Evolutionary conservation across 2,113 vertebrate genomes (phyloP).

Genomic region (Conger conger): DNA sequence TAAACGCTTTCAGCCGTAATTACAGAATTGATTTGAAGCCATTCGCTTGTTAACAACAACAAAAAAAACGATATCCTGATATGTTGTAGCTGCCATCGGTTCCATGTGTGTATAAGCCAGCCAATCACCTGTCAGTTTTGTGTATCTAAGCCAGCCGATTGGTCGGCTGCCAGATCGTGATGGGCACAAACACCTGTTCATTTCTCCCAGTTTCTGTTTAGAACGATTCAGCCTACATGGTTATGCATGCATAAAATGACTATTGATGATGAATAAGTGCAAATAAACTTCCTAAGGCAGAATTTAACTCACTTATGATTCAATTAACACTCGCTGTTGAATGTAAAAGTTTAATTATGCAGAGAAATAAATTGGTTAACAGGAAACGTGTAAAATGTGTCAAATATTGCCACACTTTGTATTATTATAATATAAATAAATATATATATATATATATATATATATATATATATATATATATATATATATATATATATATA

Average conservation of each 20-base stretch:
- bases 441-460: too few relatives aligned
- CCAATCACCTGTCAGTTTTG: slow-evolving; percentile 5
- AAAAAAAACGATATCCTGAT: neutral
- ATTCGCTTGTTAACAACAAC: neutral
- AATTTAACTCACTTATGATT: neutral
- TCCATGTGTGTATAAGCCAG: neutral
- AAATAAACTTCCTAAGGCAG: neutral
- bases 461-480: too few relatives aligned
- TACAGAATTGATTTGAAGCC: neutral
- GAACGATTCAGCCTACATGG: neutral
- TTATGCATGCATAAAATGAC: neutral
- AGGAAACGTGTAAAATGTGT: too few relatives aligned
- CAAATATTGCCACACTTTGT: neutral
- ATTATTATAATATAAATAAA: too few relatives aligned
- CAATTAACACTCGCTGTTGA: neutral
- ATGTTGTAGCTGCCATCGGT: neutral
- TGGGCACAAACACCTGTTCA: neutral
- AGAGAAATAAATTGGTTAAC: too few relatives aligned
- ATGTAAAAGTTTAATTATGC: too few relatives aligned
- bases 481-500: too few relatives aligned
- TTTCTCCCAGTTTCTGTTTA: neutral
- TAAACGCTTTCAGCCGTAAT: neutral
- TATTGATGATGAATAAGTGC: neutral
- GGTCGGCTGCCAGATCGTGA: neutral
- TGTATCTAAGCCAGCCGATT: neutral